Percentiles rank a stretch among this genome's conserved stretches.
phyloP scores from a whole-genome alignment of 2,888 invertebrate genomes.

The Lochmaea capreae region DNA sequence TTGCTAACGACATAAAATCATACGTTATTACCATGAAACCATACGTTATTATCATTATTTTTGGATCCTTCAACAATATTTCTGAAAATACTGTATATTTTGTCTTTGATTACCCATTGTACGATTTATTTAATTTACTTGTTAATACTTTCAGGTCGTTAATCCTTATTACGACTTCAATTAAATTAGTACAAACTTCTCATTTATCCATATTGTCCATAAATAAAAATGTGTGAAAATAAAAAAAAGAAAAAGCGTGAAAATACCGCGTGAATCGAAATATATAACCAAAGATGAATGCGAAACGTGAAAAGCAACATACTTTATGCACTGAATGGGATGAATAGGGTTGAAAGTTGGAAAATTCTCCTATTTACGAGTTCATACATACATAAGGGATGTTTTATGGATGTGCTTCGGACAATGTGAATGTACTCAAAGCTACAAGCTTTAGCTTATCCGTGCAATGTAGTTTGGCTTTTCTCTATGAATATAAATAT shows the following conservation, averaged over 20 bases:
- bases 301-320: conserved; percentile 20
- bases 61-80: too few species aligned
- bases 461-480: conserved; percentile 1
- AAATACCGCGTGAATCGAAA: conserved; percentile 1
- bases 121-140: too few species aligned
- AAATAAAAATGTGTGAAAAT: conserved; percentile 2
- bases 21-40: too few species aligned
- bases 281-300: conserved; percentile 21
- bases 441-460: neutral
- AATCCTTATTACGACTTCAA: too few species aligned
- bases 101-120: too few species aligned
- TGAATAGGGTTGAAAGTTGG: conserved; percentile 21
- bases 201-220: neutral
- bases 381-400: conserved; percentile 21
- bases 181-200: too few species aligned
- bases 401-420: conserved; percentile 24
- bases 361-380: conserved; percentile 26
- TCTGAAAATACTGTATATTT: too few species aligned
- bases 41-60: too few species aligned
- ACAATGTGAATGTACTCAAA: conserved; percentile 20
- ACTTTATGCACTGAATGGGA: conserved; percentile 18
- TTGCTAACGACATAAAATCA: too few species aligned
- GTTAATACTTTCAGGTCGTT: too few species aligned
- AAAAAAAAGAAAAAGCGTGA: neutral
- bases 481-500: neutral